Evolutionary conservation across 2,113 vertebrate species (phyloP), one percentile per base, ranked within the genome.

Genomic region (Sphyrna mokarran): DNA sequence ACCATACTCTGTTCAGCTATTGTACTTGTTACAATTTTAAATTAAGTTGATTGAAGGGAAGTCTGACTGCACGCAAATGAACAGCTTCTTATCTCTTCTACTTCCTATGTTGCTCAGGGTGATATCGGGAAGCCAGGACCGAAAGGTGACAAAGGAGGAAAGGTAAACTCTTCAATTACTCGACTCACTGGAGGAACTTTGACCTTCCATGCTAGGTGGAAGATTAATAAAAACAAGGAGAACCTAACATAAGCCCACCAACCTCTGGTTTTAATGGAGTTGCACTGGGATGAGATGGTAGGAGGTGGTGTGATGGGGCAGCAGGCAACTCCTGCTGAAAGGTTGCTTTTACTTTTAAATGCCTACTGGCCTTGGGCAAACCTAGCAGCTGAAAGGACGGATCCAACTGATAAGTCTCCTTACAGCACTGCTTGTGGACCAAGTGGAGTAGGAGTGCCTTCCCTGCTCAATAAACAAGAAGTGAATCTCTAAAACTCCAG

Each of bases 121-220:
- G 98, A 99, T 96, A 96, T 98, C 97, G 99, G 99, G 10, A 98
- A 99, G 96, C 97, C 97, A 37, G 99, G 99, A 68, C 97, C 95
- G 3, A 99, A 98, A 97, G 99, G 99, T 96, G 98, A 98, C 61
- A 70, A 96, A 0, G 99, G 99, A 69, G 98, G 98, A 97, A 99
- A 99, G 99, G 99, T 99, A 98, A 37, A 93, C 43, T 86, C 96
- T 43, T 96, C 96, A 91, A 61, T 63, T 18, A 61, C 37, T 61
- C 10, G 13, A 54, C 23, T 54, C 48, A 89, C 29, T 54, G 33
- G 16, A 3, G 7, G 3, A 16, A 86, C 48, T 40, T 48, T 22
- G 23, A 43, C 83, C 20, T 6, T 16, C 40, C 40, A 40, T 43
- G 37, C 29, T 40, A 37, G 80, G 14, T 43, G 85, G 22, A 22